Evolutionary conservation across 2,113 vertebrate species (phyloP).

Genomic region (Strix aluco): DNA sequence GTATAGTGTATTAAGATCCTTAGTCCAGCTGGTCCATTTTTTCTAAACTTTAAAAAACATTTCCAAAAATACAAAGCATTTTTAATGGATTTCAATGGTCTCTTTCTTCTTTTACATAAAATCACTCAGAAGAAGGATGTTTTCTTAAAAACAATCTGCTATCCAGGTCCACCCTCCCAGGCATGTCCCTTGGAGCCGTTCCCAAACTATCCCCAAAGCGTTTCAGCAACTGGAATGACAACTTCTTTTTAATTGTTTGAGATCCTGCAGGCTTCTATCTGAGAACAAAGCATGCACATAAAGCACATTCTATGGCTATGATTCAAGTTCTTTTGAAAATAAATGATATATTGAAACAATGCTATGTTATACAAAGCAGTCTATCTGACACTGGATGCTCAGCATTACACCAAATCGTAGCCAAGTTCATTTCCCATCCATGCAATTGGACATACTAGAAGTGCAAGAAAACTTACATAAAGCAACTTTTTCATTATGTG

Average conservation of each 20-base stretch:
- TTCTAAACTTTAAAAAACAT: conserved; percentile 21
- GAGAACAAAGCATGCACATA: conserved; percentile 45
- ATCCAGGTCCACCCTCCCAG: conserved; percentile 54
- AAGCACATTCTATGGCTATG: conserved; percentile 39
- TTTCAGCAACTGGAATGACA: conserved; percentile 54
- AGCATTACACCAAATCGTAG: not conserved
- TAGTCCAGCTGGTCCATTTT: conserved; percentile 13
- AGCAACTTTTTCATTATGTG: not conserved
- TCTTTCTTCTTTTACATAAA: conserved; percentile 52
- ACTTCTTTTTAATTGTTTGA: conserved; percentile 65
- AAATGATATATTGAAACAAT: conserved; percentile 62
- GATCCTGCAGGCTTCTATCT: conserved; percentile 63
- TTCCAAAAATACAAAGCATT: conserved; percentile 55
- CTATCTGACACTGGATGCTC: conserved; percentile 7
- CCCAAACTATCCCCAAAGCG: conserved; percentile 30
- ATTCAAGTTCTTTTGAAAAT: conserved; percentile 66
- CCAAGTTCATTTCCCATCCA: conserved; percentile 1
- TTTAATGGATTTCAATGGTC: conserved; percentile 38
- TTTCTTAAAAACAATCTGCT: conserved; percentile 60
- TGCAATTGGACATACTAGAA: not conserved
- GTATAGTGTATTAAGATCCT: conserved; percentile 3
- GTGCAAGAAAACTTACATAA: not conserved
- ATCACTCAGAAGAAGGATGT: conserved; percentile 31
- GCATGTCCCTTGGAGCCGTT: conserved; percentile 55
- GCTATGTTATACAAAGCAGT: not conserved